Evolutionary conservation across 1,140 invertebrate genomes (phyloP).

Genomic region (Phortica variegata): DNA sequence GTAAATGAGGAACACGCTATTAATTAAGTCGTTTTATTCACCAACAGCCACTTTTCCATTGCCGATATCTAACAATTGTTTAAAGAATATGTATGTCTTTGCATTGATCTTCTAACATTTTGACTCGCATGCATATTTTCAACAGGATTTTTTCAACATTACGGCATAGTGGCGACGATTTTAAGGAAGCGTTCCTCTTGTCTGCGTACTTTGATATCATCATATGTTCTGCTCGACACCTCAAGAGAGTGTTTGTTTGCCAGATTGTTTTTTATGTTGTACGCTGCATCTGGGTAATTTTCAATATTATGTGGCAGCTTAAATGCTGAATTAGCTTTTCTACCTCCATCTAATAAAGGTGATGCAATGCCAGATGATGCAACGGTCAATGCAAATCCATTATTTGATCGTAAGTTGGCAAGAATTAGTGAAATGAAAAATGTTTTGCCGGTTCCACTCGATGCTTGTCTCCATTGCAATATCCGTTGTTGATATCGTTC

Average conservation of each 20-base stretch:
- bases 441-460: neutral
- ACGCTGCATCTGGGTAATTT: slow-evolving; percentile 9
- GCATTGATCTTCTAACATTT: too few relatives aligned
- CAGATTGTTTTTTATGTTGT: slow-evolving; percentile 14
- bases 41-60: too few relatives aligned
- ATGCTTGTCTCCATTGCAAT: too few relatives aligned
- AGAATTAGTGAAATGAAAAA: slow-evolving; percentile 1
- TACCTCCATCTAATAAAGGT: slow-evolving; percentile 7
- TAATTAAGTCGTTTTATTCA: too few relatives aligned
- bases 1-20: too few relatives aligned
- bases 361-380: slow-evolving; percentile 1
- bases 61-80: too few relatives aligned
- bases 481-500: too few relatives aligned
- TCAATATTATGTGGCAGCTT: slow-evolving; percentile 3
- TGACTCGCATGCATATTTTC: too few relatives aligned
- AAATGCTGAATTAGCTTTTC: slow-evolving; percentile 4
- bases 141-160: too few relatives aligned
- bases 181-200: too few relatives aligned
- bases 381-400: slow-evolving; percentile 11
- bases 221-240: slow-evolving; percentile 5
- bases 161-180: too few relatives aligned
- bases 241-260: slow-evolving; percentile 5
- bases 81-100: too few relatives aligned
- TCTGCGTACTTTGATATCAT: slow-evolving; percentile 16
- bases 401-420: slow-evolving; percentile 8